Evolutionary conservation across 2,797 vertebrate species (phyloP).

Genomic region (Hippocampus kuda): DNA sequence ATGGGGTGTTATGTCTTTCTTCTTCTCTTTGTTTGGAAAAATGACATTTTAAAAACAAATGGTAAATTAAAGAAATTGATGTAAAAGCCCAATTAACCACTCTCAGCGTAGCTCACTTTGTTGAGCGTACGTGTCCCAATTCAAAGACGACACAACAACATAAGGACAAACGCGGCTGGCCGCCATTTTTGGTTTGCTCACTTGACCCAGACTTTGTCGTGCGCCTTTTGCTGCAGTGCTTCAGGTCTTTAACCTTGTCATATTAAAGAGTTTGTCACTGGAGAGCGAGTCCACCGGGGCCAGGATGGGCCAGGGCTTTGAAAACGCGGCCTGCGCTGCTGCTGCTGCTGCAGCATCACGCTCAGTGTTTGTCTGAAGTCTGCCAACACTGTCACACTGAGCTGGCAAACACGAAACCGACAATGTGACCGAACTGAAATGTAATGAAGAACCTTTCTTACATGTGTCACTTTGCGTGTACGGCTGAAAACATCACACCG

Average conservation of each 20-base stretch:
- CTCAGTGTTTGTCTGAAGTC: conserved; percentile 59
- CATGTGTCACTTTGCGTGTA: neutral
- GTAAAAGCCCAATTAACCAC: neutral
- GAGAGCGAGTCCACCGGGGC: conserved; percentile 45
- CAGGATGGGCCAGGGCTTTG: conserved; percentile 31
- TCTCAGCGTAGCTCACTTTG: too few species aligned
- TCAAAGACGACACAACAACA: neutral
- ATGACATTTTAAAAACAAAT: neutral
- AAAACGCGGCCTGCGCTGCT: conserved; percentile 26
- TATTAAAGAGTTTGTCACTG: conserved; percentile 61
- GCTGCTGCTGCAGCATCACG: conserved; percentile 59
- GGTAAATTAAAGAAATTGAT: too few species aligned
- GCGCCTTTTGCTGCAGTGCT: conserved; percentile 43
- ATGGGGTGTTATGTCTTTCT: neutral
- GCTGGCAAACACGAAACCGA: conserved; percentile 3
- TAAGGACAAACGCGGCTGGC: conserved; percentile 2
- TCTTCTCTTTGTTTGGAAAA: neutral
- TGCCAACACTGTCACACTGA: conserved; percentile 32
- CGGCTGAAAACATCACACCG: conserved; percentile 20
- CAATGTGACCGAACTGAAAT: conserved; percentile 16
- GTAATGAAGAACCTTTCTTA: conserved; percentile 2
- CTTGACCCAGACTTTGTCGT: conserved; percentile 35
- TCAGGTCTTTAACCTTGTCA: conserved; percentile 64
- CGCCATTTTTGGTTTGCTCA: conserved; percentile 33
- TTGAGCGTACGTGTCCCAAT: neutral